Conservation (phyloP, 2,113 vertebrate genomes). For the Geococcyx californianus region DNA sequence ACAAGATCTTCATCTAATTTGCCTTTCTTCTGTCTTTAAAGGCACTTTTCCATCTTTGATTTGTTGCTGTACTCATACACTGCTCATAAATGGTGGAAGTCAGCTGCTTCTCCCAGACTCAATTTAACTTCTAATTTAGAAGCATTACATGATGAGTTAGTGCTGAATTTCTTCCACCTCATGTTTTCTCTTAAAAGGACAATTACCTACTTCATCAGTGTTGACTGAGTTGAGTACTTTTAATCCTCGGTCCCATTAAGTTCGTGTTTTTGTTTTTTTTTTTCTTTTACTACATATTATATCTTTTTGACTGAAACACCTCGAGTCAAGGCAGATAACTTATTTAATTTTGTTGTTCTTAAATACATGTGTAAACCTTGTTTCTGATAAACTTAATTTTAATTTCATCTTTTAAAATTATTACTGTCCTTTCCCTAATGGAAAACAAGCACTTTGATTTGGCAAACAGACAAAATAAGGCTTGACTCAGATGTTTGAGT, state of each 20-base stretch:
- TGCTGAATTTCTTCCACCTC: neutral
- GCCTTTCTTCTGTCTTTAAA: neutral
- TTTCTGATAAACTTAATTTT: neutral
- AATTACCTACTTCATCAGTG: neutral
- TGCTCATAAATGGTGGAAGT: neutral
- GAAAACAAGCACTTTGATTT: neutral
- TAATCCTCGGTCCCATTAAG: neutral
- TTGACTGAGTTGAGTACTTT: neutral
- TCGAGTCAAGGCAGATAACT: neutral
- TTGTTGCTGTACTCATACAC: neutral
- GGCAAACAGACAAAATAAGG: neutral
- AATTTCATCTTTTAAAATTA: neutral
- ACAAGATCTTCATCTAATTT: neutral
- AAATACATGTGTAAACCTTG: neutral
- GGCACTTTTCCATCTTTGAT: neutral
- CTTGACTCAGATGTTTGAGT: neutral
- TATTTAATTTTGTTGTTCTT: neutral
- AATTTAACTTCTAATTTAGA: neutral
- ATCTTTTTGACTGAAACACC: neutral
- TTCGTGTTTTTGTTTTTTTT: neutral
- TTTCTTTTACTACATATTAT: fast-evolving
- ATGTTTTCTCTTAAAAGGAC: neutral
- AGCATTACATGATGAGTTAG: neutral
- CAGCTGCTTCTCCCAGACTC: neutral
- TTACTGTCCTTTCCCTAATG: neutral